These are phyloP conservation scores for Coptodon bakossiorum DNA, from an alignment of 2,113 vertebrate species.

Conservation along the genomic window DNA sequence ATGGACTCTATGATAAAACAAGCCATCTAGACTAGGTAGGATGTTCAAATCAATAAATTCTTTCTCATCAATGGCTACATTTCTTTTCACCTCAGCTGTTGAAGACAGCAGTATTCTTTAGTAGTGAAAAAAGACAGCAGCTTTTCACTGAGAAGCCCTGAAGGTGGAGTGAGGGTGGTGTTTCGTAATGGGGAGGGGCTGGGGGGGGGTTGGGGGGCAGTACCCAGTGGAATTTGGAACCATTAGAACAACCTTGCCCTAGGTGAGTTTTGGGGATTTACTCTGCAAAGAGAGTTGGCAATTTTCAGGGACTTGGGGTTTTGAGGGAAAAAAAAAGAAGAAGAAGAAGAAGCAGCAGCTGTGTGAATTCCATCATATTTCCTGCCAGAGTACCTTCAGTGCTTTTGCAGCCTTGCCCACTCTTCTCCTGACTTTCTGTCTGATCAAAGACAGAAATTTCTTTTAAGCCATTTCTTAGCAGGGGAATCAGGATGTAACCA, in stretches of 20 bases:
- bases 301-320: conserved; percentile 45
- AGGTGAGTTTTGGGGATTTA: conserved; percentile 58
- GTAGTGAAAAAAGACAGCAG: conserved; percentile 11
- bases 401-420: conserved; percentile 22
- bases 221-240: conserved; percentile 23
- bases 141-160: neutral
- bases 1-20: conserved; percentile 10
- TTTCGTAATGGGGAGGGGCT: neutral
- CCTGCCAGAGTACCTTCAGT: conserved; percentile 35
- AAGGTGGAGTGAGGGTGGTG: neutral
- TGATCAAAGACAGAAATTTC: conserved; percentile 49
- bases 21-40: conserved; percentile 12
- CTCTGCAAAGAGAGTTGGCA: conserved; percentile 51
- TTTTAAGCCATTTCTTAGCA: conserved; percentile 45
- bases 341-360: neutral
- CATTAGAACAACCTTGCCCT: conserved; percentile 61
- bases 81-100: neutral
- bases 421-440: conserved; percentile 31
- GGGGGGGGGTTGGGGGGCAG: neutral
- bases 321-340: neutral
- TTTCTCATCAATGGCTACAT: neutral
- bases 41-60: conserved; percentile 42
- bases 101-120: conserved; percentile 1
- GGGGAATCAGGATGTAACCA: conserved; percentile 33
- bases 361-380: conserved; percentile 57